These are phyloP conservation scores for Malurus leucopterus DNA, from an alignment of 2,797 vertebrate genomes.

Conservation along the genomic window DNA sequence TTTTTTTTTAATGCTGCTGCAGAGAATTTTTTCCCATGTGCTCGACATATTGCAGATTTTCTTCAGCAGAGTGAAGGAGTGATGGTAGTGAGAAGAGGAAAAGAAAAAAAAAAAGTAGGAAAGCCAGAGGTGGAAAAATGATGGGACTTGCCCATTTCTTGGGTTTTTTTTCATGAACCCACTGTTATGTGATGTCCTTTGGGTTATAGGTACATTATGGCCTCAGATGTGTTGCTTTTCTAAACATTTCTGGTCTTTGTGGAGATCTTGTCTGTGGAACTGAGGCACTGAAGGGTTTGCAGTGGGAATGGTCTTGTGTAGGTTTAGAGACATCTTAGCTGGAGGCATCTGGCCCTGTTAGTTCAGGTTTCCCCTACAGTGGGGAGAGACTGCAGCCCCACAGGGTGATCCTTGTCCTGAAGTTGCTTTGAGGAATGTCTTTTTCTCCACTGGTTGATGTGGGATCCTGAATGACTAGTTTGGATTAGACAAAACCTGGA, in stretches of 20 bases:
- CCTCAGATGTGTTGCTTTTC: neutral
- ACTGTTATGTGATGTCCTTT: rapidly evolving
- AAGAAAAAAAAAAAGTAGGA: neutral
- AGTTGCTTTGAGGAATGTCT: neutral
- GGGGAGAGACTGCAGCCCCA: neutral
- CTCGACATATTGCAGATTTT: conserved; percentile 6
- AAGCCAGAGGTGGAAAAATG: neutral
- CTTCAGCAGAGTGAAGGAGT: neutral
- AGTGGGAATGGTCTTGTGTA: neutral
- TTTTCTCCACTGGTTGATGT: neutral
- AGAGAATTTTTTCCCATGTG: neutral
- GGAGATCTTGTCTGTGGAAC: neutral
- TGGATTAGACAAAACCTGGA: neutral
- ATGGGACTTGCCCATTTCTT: neutral
- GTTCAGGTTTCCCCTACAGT: neutral
- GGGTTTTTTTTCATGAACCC: neutral
- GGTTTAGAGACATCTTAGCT: neutral
- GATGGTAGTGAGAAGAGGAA: neutral
- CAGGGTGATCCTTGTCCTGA: neutral
- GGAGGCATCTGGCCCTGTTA: neutral
- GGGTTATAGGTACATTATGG: neutral
- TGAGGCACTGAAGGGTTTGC: neutral
- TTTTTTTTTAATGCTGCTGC: neutral
- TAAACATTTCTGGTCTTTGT: neutral
- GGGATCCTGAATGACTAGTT: neutral